phyloP scores from a whole-genome alignment of 2,888 invertebrate species.

The Prosapia bicincta region DNA sequence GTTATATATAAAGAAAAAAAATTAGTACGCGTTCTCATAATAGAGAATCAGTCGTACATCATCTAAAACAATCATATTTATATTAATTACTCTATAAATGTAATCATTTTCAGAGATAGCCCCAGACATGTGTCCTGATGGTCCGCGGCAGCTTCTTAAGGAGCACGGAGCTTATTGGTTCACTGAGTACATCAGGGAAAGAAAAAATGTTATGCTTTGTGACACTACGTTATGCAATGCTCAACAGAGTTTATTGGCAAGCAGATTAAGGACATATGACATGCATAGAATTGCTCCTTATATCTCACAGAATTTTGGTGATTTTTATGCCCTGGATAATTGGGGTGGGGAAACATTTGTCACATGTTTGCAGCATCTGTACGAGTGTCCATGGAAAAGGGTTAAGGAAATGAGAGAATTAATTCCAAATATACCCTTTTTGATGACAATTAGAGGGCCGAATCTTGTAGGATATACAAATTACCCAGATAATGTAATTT shows the following conservation, averaged over 20 bases:
- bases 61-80: too few relatives aligned
- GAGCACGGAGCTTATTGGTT: background rate
- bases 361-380: background rate
- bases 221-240: background rate
- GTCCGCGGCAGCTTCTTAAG: background rate
- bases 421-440: background rate
- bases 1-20: too few relatives aligned
- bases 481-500: background rate
- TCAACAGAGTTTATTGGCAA: background rate
- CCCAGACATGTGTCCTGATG: background rate
- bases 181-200: background rate
- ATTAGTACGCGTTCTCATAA: too few relatives aligned
- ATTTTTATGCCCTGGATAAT: background rate
- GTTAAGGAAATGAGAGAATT: background rate
- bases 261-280: background rate
- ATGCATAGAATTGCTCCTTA: background rate
- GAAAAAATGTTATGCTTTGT: background rate
- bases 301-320: background rate
- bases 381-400: background rate
- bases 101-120: background rate
- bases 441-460: background rate
- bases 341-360: background rate
- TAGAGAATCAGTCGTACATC: too few relatives aligned
- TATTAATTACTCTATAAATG: too few relatives aligned
- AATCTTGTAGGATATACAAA: background rate